Evolutionary conservation across 2,797 vertebrate species (phyloP), one percentile per base, ranked within the genome.

Genomic region (Phataginus tetradactyla): DNA sequence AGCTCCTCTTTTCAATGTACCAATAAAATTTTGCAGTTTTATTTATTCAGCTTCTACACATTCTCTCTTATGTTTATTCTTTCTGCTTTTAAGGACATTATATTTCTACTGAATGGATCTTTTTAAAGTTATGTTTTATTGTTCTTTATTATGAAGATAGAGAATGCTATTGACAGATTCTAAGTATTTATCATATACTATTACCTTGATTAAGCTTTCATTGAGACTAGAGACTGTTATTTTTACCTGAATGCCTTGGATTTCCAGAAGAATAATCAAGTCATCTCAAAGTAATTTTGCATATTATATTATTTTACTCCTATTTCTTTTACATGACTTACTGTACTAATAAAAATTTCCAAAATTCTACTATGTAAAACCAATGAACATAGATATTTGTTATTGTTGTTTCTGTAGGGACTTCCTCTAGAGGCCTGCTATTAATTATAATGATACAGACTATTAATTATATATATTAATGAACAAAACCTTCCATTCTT

Each of bases 221-320:
- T 71, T 86, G 83, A 85, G 49, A 77, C 17, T 77, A 51, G 29
- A 39, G 29, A 53, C 90, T 77, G 34, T 86, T 86, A 83, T 49
- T 90, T 96, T 96, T 91, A 94, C 39, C 15, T 64, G 53, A 78
- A 78, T 74, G 57, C 18, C 37, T 96, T 90, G 13, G 11, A 74
- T 95, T 94, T 96, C 81, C 95, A 90, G 29, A n/a, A 85, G 8
- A 66, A 90, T 80, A 95, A 68, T n/a, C 29, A 83, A 79, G 34
- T 83, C 27, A 63, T n/a, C 23, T 94, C 75, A 91, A 79, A 92
- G 88, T 91, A 86, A 63, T 72, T 34, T 51, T 69, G 5, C 37
- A 4, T 72, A 66, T 85, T 61, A 78, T 77, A 86, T 95, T 86
- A 9, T 72, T 71, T 81, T 68, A 71, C 15, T 92, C 14, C 42